Base-by-base conservation (phyloP, 53 echinoderm and acorn worm genomes). In the Luidia sarsii region DNA sequence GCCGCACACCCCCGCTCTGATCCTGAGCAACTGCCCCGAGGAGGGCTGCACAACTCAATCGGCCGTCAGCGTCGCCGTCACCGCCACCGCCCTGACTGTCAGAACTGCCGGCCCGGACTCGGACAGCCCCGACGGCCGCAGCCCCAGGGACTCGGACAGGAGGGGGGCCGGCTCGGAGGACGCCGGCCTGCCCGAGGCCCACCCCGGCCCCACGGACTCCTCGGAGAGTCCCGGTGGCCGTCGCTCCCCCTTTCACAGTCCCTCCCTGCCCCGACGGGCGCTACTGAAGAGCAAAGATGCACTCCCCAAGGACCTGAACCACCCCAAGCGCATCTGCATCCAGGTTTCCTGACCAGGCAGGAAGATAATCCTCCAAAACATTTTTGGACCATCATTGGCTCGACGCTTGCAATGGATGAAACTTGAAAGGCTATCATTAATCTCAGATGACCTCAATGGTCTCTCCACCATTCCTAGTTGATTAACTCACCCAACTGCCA, bases 251-350 rank as follows among this genome's bases (percentile, higher is more conserved):
- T 90, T 80, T 5, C 83, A 87, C 63, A 92, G 91, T 51, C 91
- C 92, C 16, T 59, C 83, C 22, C 80, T 75, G 15, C 37, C 63
- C 9, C 66, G 92, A 46, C 80, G 87, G 32, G 84, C 82, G 15
- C 50, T 89, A 3, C 83, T 81, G 10, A 84, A 81, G 10, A 92
- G 68, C 79, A 89, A 92, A 43, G 95, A 95, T 48, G 89, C 89
- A 49, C 39, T 87, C 29, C 88, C 91, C 7, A 86, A 71, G 45
- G 84, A 89, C 31, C 66, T 89, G 15, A 83, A 83, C 16, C 92
- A 95, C 50, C 80, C 95, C 23, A 95, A 95, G 70, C 57, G 95
- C 35, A 89, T 92, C 70, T 90, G 90, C 43, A 82, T 87, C 19
- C 82, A 90, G 82, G 87, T 90, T 50, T 27, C 36, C 43, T 77